Conservation (phyloP, 2,888 invertebrate genomes). For the Clunio marinus region DNA sequence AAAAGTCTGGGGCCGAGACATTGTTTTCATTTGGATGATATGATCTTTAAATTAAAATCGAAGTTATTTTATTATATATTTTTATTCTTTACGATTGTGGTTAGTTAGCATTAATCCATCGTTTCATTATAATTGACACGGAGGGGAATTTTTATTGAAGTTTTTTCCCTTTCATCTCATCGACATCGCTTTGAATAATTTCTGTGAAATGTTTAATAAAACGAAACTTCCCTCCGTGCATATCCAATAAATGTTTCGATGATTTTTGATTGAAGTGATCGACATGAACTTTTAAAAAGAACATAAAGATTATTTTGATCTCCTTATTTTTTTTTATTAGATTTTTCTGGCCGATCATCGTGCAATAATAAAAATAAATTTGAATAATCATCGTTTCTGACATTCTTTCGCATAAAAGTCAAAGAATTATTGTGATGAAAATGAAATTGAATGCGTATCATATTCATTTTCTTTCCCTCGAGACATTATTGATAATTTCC, state of each 20-base stretch:
- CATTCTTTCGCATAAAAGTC: no score
- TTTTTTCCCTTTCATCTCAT: no score
- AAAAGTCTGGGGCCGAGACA: background rate
- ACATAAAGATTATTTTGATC: background rate
- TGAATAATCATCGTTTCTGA: no score
- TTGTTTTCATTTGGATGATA: background rate
- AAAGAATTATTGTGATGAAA: background rate
- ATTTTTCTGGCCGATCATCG: background rate
- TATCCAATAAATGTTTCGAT: constrained; percentile 4
- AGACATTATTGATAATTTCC: constrained; percentile 32
- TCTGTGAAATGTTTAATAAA: no score
- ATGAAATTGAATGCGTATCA: background rate
- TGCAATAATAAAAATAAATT: background rate
- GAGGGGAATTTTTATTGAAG: background rate
- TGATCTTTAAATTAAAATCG: constrained; percentile 11
- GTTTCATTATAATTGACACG: background rate
- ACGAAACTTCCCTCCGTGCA: background rate
- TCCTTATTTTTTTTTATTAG: background rate
- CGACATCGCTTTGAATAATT: no score
- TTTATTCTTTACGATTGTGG: background rate
- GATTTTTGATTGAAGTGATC: constrained; percentile 25
- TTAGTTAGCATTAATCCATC: no score
- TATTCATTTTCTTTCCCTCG: background rate
- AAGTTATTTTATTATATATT: background rate
- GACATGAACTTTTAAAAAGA: constrained; percentile 19